Evolutionary conservation across 2,113 vertebrate genomes (phyloP), one percentile per base, ranked within the genome.

Genomic region (Onychostruthus taczanowskii): DNA sequence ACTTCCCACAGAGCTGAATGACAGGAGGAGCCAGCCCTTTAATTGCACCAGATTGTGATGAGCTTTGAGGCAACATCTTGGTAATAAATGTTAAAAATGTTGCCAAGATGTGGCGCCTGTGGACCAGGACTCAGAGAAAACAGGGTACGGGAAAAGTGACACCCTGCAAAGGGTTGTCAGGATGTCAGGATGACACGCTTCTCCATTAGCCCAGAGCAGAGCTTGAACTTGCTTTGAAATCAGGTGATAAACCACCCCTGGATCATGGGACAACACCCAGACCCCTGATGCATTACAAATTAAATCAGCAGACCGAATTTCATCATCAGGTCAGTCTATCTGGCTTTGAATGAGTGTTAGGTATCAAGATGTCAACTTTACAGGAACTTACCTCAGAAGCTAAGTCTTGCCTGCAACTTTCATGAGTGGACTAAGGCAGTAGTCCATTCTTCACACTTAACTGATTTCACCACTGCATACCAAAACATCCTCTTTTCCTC

Each of bases 1-100:
- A 61, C 81, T 89, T 95, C 89, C 89, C 63, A 96, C 84, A 64
- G 84, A 89, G 53, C 64, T 80, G 67, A 95, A 64, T 80, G 89
- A 92, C 89, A 95, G 76, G 46, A 90, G 35, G 68, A 92, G 86
- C 72, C 76, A 90, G 53, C 23, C 31, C 68, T 94, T 77, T 95
- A 90, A 86, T 94, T 89, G 80, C 76, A 89, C 53, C 80, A 92
- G 68, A 89, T 79, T 93, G 70, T 3, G 1, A 72, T 2, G 44
- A 94, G 46, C 10, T 89, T 93, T 49, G 86, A 91, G 73, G 56
- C 55, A 93, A 55, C 37, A 77, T 58, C 59, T 84, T 77, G 77
- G 49, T 87, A 87, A 93, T 74, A 87, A 89, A 94, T 61, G 53
- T 47, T 62, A 64, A 27, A 83, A 80, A 13, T n/a, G 44, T 74